phyloP scores from a whole-genome alignment of 2,888 invertebrate species.

The Ceramica pisi region DNA sequence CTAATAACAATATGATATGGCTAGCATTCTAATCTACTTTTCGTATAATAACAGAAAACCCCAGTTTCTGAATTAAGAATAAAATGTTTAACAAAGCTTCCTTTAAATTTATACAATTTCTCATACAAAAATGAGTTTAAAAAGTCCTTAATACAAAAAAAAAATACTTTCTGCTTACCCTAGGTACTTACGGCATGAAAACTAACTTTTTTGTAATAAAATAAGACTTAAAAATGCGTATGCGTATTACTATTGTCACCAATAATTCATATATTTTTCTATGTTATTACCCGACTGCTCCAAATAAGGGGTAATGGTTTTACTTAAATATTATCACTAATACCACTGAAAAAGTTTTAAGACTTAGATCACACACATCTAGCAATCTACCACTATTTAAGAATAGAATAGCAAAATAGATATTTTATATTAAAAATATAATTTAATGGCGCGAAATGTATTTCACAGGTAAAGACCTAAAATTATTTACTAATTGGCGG shows the following conservation, averaged over 20 bases:
- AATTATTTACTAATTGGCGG: slow-evolving; percentile 52
- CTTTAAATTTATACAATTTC: neutral
- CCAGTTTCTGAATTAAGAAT: neutral
- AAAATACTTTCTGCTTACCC: neutral
- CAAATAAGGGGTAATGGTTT: neutral
- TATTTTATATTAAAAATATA: slow-evolving; percentile 49
- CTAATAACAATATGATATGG: slow-evolving; percentile 10
- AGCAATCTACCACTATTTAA: slow-evolving; percentile 30
- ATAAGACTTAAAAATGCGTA: neutral
- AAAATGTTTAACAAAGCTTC: neutral
- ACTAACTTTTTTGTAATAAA: neutral
- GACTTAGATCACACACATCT: slow-evolving; percentile 37
- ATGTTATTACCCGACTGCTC: neutral
- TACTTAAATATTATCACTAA: neutral
- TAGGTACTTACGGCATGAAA: neutral
- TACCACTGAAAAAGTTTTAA: slow-evolving; percentile 31
- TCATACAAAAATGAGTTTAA: too few species aligned
- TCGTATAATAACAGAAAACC: too few species aligned
- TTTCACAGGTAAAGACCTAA: too few species aligned
- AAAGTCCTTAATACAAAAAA: too few species aligned
- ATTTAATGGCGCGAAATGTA: slow-evolving; percentile 49
- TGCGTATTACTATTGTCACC: slow-evolving; percentile 11
- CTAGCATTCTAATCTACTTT: neutral
- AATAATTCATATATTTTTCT: slow-evolving; percentile 21
- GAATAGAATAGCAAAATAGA: slow-evolving; percentile 58